A percentile compares a stretch with the other conserved stretches of the same genome.
Evolutionary conservation across 1,140 invertebrate genomes (phyloP).

Genomic region (Metaphire vulgaris): DNA sequence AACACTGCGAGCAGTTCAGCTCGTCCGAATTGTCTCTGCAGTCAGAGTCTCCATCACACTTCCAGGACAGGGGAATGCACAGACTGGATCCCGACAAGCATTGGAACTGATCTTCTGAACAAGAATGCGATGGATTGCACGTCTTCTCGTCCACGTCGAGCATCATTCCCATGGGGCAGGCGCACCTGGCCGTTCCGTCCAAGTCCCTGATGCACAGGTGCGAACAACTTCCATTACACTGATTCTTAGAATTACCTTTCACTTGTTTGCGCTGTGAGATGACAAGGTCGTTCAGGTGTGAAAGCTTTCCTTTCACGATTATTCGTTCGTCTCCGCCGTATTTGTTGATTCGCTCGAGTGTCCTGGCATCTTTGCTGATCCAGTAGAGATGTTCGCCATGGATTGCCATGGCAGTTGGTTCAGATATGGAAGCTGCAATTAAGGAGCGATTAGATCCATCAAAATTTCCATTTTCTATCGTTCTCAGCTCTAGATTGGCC

Average conservation of each 20-base stretch:
- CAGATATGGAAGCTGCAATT: slow-evolving; percentile 63
- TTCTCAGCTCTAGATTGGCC: slow-evolving; percentile 57
- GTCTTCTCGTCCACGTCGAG: slow-evolving; percentile 52
- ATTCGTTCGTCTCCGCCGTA: slow-evolving; percentile 13
- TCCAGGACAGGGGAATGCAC: slow-evolving; percentile 77
- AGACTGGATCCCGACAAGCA: slow-evolving; percentile 60
- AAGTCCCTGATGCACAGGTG: slow-evolving; percentile 88
- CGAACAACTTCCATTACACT: slow-evolving; percentile 87
- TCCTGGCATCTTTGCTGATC: slow-evolving; percentile 84
- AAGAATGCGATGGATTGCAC: slow-evolving; percentile 53
- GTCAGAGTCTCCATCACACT: slow-evolving; percentile 82
- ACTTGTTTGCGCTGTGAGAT: slow-evolving; percentile 39
- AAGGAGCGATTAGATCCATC: slow-evolving; percentile 68
- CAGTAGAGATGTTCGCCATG: slow-evolving; percentile 90
- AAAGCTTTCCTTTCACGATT: slow-evolving; percentile 51
- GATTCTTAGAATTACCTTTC: slow-evolving; percentile 40
- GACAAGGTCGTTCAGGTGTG: slow-evolving; percentile 60
- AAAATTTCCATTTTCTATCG: slow-evolving; percentile 57
- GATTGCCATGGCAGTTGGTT: slow-evolving; percentile 90
- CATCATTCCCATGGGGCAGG: slow-evolving; percentile 44
- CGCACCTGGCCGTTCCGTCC: slow-evolving; percentile 47
- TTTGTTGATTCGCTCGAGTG: slow-evolving; percentile 44
- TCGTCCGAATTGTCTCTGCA: slow-evolving; percentile 89
- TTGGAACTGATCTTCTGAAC: slow-evolving; percentile 39
- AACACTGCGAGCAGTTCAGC: slow-evolving; percentile 65